Conservation (phyloP, 2,797 vertebrate genomes). For the Intellagama lesueurii region DNA sequence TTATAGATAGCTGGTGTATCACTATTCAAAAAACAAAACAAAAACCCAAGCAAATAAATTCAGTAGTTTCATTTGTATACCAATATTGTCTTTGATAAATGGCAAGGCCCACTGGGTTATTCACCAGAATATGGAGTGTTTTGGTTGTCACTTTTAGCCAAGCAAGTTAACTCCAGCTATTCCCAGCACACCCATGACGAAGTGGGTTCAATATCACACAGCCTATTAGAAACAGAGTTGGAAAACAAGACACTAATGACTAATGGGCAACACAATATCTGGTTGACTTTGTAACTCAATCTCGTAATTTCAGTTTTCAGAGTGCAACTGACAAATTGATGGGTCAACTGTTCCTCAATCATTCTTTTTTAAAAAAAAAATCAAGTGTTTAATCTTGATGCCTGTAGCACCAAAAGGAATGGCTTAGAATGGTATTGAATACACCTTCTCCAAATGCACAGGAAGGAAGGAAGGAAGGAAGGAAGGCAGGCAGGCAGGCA, state of each 20-base stretch:
- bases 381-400: too few relatives aligned
- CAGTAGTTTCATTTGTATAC: not conserved
- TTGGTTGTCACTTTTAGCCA: not conserved
- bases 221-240: not conserved
- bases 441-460: too few relatives aligned
- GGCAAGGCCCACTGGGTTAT: not conserved
- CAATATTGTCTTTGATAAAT: not conserved
- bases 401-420: too few relatives aligned
- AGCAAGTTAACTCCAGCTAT: not conserved
- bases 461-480: too few relatives aligned
- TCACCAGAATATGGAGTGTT: not conserved
- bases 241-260: not conserved
- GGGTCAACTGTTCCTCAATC: not conserved
- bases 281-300: not conserved
- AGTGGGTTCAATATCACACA: not conserved
- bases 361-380: too few relatives aligned
- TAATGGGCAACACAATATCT: not conserved
- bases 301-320: not conserved
- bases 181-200: not conserved
- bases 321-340: not conserved
- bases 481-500: too few relatives aligned
- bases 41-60: not conserved
- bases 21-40: not conserved
- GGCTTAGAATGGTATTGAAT: too few relatives aligned
- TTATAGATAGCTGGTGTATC: conserved; percentile 13